Evolutionary conservation across 2,797 vertebrate genomes (phyloP), one percentile per base, ranked within the genome.

Genomic region (Gobio occitaniae): DNA sequence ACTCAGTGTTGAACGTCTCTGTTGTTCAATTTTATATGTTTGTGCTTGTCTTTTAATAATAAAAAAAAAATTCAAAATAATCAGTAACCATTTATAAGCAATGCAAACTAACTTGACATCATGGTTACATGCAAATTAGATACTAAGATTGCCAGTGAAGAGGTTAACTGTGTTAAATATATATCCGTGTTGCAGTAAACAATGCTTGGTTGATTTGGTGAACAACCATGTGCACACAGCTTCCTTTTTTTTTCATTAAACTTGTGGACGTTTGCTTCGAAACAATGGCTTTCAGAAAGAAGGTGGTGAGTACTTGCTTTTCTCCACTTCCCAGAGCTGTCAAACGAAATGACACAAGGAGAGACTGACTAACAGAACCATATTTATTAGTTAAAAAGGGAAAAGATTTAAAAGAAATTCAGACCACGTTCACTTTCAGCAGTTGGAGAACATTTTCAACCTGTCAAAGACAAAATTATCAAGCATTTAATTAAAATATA

Each of bases 241-340:
- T 32, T n/a, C 1, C 7, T 16, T 6, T 13, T 44, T 25, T 25
- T 25, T 17, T 10, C n/a, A 48, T 21, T 48, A n/a, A 13, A 21
- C 5, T 21, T 12, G 65, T 38, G n/a, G 16, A 17, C 32, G 5
- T 59, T 44, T 77, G 19, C 32, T 4, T 59, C 59, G 4, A 13
- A 36, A 47, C 19, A 8, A 90, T 88, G 85, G 89, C 88, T 90
- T 89, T 84, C 70, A 90, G 72, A 65, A 82, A 36, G 38, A 88
- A 84, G 71, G 88, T 85, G 88, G 87, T 87, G 48, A 83, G 90
- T 79, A 69, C 15, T 68, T 78, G 71, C 16, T 63, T 63, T 89
- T 52, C 3, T 78, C 25, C 36, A 56, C 19, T 38, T 56, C 15
- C 6, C 25, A 75, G 2, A 3, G 25, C 9, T 74, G 16, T 32